These are phyloP conservation scores for Scaptomyza tumidula DNA, from an alignment of 2,888 invertebrate genomes.

Conservation along the genomic window DNA sequence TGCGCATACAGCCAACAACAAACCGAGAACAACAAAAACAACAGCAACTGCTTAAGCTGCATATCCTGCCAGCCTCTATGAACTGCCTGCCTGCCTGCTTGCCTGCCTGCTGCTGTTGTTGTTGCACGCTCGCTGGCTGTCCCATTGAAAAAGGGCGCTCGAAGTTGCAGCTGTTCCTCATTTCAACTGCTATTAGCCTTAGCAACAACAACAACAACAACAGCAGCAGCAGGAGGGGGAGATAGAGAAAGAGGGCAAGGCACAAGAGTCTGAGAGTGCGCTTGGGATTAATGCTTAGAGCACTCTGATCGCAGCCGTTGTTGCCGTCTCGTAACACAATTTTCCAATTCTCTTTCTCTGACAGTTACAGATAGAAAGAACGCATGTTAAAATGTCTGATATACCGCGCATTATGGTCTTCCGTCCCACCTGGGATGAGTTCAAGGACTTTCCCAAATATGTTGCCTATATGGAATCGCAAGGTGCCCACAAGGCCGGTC, in stretches of 20 bases:
- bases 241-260: conserved; percentile 21
- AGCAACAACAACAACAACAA: conserved; percentile 45
- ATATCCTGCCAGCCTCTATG: conserved; percentile 70
- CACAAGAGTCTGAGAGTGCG: conserved; percentile 26
- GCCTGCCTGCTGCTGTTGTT: conserved; percentile 36
- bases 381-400: conserved; percentile 60
- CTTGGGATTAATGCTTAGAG: conserved; percentile 21
- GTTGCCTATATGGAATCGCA: conserved; percentile 95
- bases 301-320: background rate
- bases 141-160: conserved; percentile 72
- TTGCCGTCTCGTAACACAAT: background rate
- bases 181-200: conserved; percentile 47
- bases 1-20: conserved; percentile 10
- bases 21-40: conserved; percentile 10
- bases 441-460: conserved; percentile 96
- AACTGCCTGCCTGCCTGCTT: conserved; percentile 42
- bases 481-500: conserved; percentile 97
- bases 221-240: conserved; percentile 10
- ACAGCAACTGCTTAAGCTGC: conserved; percentile 41
- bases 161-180: conserved; percentile 72
- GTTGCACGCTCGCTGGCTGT: conserved; percentile 22
- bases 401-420: conserved; percentile 87
- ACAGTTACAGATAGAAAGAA: conserved; percentile 20
- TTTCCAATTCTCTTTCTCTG: conserved; percentile 1
- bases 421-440: conserved; percentile 98